Evolutionary conservation across 2,888 invertebrate species (phyloP).

Genomic region (Pachydiplax longipennis): DNA sequence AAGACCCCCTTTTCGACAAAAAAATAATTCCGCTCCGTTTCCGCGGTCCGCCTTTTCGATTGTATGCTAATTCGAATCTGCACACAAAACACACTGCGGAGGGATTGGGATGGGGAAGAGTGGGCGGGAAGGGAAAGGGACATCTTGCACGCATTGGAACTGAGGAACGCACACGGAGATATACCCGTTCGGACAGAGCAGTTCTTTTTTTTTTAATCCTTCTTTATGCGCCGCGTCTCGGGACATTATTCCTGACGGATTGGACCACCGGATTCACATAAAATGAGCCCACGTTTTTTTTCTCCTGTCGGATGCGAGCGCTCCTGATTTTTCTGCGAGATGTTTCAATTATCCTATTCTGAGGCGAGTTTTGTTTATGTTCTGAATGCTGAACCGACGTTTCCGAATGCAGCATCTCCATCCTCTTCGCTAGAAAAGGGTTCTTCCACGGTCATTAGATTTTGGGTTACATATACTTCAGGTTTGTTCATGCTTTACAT

Average conservation of each 20-base stretch:
- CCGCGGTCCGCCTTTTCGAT: conserved; percentile 17
- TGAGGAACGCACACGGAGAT: neutral
- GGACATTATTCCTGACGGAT: conserved; percentile 36
- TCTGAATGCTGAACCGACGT: neutral
- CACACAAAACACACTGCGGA: conserved; percentile 29
- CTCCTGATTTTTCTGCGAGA: neutral
- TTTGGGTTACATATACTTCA: no score
- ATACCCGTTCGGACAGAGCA: neutral
- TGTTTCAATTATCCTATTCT: neutral
- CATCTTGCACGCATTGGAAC: neutral
- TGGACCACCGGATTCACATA: neutral
- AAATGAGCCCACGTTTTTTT: neutral
- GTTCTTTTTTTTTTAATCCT: neutral
- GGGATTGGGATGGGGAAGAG: neutral
- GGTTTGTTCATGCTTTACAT: no score
- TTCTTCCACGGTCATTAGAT: no score
- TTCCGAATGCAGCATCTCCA: no score
- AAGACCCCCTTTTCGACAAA: neutral
- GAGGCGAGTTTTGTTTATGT: neutral
- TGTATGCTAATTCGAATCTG: conserved; percentile 42
- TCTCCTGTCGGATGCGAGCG: neutral
- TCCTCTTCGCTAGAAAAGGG: no score
- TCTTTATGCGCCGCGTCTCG: neutral
- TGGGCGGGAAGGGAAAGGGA: neutral
- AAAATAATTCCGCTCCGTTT: conserved; percentile 7